Evolutionary conservation across 2,888 invertebrate genomes (phyloP), one percentile per base, ranked within the genome.

Genomic region (Lasioglossum figueresi): DNA sequence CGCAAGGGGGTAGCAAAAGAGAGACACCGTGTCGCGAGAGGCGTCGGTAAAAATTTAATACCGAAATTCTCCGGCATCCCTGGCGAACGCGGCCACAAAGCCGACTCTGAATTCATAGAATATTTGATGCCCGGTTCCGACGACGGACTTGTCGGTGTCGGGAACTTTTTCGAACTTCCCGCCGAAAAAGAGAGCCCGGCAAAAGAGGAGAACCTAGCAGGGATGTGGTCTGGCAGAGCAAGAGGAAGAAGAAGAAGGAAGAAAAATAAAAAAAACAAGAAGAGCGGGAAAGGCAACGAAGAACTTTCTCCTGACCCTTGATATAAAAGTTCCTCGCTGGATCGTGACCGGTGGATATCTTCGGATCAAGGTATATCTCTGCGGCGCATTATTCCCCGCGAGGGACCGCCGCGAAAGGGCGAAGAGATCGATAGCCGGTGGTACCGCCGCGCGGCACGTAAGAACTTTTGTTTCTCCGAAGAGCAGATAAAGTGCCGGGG

Each of bases 101-200:
- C 87, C 88, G 90, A 87, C 91, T 93, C 91, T 88, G 90, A 92
- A 93, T 93, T 93, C 91, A 93, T 92, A 91, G 92, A 93, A 93
- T 93, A 93, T 93, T 93, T 92, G 91, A 93, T 93, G 88, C 73
- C n/a, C 31, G 73, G 52, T 80, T 77, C 83, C 74, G 84, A 80
- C 89, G 89, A 86, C 88, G 88, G 84, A 88, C 91, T 87, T 82
- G 86, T 84, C 80, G 78, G 83, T 72, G 27, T 45, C 71, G 70
- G 43, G 63, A 76, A 76, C 63, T 91, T 85, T 88, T 85, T 87
- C 85, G 76, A 91, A 88, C 83, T 91, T 89, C 79, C 85, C 89
- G 91, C 90, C 91, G 81, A 87, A 90, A 90, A 91, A 85, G 66
- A 6, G 66, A 19, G 31, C 31, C 6, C 31, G 6, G 31, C 8